Conservation (phyloP, 2,113 vertebrate species). For the Dromas ardeola region DNA sequence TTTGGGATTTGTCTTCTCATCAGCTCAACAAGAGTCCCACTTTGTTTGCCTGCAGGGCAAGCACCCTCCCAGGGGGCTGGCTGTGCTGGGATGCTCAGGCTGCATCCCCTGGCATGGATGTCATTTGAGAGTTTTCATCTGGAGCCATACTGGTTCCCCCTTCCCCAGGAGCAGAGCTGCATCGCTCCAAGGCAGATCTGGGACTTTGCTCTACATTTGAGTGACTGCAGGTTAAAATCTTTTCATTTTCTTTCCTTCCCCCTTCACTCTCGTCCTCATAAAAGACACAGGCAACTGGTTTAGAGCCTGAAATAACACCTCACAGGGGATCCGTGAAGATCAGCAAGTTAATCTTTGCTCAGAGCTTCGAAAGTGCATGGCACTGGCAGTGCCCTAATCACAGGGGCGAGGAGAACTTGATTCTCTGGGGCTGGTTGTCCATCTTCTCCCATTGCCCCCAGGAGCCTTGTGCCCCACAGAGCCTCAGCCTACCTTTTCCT, state of each 20-base stretch:
- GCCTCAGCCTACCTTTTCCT: not conserved
- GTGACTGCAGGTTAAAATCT: constrained; percentile 29
- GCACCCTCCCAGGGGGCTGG: not conserved
- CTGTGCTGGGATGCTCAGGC: not conserved
- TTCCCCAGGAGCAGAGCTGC: not conserved
- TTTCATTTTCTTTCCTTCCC: not conserved
- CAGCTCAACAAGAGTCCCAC: not conserved
- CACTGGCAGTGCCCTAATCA: not conserved
- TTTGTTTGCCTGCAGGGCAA: constrained; percentile 37
- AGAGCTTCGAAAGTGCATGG: not conserved
- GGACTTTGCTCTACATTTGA: constrained; percentile 44
- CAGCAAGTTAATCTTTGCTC: constrained; percentile 36
- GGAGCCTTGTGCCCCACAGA: not conserved
- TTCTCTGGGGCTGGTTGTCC: not conserved
- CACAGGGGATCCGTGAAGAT: constrained; percentile 26
- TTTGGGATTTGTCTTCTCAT: constrained; percentile 13
- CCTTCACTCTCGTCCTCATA: constrained; percentile 5
- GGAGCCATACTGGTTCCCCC: not conserved
- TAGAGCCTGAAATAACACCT: constrained; percentile 61
- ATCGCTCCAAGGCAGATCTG: constrained; percentile 2
- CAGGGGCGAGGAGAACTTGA: not conserved
- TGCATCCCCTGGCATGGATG: not conserved
- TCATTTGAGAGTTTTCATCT: not conserved
- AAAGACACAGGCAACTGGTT: constrained; percentile 56
- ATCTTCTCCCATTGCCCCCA: not conserved